Base-by-base conservation (phyloP, 2,797 vertebrate species). In the Nyctalus aviator region DNA sequence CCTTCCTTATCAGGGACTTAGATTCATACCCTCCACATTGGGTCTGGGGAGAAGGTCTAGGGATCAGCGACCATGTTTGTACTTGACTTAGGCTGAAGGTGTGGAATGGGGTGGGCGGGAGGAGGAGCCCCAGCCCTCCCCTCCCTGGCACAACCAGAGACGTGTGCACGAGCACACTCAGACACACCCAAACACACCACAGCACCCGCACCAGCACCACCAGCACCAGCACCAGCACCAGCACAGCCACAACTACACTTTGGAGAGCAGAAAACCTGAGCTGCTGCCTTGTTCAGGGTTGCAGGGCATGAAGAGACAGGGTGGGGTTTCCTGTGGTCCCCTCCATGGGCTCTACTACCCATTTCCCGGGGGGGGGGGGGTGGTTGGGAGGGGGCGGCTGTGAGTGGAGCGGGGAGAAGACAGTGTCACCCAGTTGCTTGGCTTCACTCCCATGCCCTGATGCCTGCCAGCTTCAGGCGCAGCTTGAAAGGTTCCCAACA, bases 401-500 rank as follows among this genome's bases (percentile, higher is more conserved):
- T 13, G 53, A 25, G 72, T 59, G 8, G 35, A 21, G 68, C 48
- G 55, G 50, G 57, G 62, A 14, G 21, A 21, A 55, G 53, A 64
- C 62, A 15, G n/a, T 77, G n/a, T 87, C 85, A 89, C 77, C 81
- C 62, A 72, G 44, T 75, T 76, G 44, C 86, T 95, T 97, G 95
- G 94, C 94, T 21, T 93, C 55, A 81, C 50, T 98, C 97, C 94
- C 76, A 64, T 93, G 92, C 97, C 84, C 88, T 82, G 57, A 86
- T 97, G 98, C 97, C 97, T 98, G 97, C 97, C 97, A 98, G 97
- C 95, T 97, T 90, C 85, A 95, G 92, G 66, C 78, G 2, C 35
- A 90, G 92, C 97, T 98, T 98, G 96, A 98, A 98, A 98, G 97
- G 86, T 87, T 96, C 97, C 93, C 95, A 72, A 9, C 97, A 98